A percentile compares a stretch with the other conserved stretches of the same genome.
Evolutionary conservation across 2,888 invertebrate genomes (phyloP).

Genomic region (Cryptophagus acutangulus): DNA sequence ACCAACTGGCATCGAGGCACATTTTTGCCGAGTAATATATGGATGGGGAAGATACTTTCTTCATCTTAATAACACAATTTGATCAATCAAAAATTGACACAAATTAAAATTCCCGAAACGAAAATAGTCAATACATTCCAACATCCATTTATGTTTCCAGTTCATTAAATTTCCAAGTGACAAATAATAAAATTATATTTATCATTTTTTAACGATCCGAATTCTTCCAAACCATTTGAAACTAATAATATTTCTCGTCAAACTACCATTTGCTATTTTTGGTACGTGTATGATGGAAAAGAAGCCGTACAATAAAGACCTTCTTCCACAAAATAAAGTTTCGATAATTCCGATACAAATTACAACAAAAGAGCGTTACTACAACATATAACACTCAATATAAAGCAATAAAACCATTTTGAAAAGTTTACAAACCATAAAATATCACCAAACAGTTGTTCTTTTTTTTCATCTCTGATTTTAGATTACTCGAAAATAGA

Average conservation of each 20-base stretch:
- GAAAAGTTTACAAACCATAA: conserved; percentile 37
- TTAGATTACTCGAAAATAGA: conserved; percentile 21
- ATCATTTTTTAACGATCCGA: conserved; percentile 12
- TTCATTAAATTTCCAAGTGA: conserved; percentile 14
- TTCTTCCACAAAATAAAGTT: conserved; percentile 27
- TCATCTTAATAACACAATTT: no score
- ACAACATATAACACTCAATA: no score
- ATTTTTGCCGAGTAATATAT: no score
- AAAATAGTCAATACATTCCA: no score
- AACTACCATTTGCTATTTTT: conserved; percentile 16
- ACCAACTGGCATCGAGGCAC: no score
- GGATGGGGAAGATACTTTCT: no score
- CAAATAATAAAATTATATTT: conserved; percentile 12
- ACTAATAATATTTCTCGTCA: conserved; percentile 24
- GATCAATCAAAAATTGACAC: no score
- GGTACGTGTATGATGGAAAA: conserved; percentile 22
- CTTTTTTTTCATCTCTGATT: conserved; percentile 23
- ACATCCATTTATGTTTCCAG: no score
- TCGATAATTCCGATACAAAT: conserved; percentile 22
- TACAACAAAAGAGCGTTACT: conserved; percentile 17
- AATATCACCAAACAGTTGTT: conserved; percentile 29
- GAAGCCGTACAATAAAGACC: no score
- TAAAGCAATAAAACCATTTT: conserved; percentile 31
- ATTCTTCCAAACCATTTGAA: conserved; percentile 23
- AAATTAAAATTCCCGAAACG: no score